Conservation (phyloP, 2,888 invertebrate genomes). For the Poecilobothrus nobilitatus region DNA sequence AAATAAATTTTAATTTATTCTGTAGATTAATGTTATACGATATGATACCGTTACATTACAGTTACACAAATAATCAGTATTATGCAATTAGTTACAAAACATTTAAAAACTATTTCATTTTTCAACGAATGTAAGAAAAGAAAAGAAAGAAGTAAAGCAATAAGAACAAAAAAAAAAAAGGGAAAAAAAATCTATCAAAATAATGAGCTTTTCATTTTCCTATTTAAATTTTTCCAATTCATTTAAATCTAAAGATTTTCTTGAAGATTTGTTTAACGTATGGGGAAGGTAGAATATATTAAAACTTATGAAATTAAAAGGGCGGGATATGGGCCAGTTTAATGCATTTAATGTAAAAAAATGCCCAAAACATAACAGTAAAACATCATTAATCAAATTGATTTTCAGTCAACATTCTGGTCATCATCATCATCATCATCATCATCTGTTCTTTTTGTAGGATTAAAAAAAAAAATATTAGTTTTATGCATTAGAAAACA, state of each 20-base stretch:
- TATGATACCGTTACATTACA: neutral
- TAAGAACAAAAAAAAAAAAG: neutral
- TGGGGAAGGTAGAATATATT: neutral
- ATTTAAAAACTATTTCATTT: neutral
- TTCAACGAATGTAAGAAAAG: too few relatives aligned
- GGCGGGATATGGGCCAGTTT: neutral
- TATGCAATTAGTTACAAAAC: conserved; percentile 1
- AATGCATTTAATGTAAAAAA: neutral
- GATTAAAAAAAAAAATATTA: too few relatives aligned
- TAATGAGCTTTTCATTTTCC: conserved; percentile 3
- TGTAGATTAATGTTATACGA: neutral
- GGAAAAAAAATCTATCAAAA: neutral
- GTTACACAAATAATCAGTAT: neutral
- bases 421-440: too few relatives aligned
- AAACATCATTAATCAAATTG: neutral
- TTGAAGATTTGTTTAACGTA: too few relatives aligned
- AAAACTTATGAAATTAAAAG: neutral
- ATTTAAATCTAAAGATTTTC: neutral
- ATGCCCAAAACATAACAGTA: neutral
- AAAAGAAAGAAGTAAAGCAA: neutral
- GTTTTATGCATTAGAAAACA: too few relatives aligned
- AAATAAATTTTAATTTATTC: neutral
- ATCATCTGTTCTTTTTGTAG: too few relatives aligned
- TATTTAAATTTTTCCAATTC: conserved; percentile 6
- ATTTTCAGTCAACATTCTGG: too few relatives aligned